These are phyloP conservation scores for Nannoperca obscura DNA, from an alignment of 2,797 vertebrate genomes.

Conservation along the genomic window DNA sequence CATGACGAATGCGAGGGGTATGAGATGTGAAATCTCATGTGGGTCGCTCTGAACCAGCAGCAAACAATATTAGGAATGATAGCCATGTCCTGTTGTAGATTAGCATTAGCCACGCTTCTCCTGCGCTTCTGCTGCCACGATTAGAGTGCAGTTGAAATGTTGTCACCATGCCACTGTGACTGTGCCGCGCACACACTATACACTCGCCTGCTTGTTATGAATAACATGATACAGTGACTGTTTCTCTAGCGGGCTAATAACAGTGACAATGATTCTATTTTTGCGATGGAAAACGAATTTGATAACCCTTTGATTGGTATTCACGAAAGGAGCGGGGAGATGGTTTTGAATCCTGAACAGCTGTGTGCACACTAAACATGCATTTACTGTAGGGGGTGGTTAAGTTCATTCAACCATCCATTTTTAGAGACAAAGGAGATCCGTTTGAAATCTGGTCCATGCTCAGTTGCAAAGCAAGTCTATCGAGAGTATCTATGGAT, in stretches of 20 bases:
- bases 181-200: background rate
- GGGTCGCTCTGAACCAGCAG: conserved; percentile 40
- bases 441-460: conserved; percentile 14
- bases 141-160: conserved; percentile 34
- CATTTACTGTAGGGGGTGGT: conserved; percentile 18
- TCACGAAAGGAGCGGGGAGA: conserved; percentile 2
- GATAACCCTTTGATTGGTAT: conserved; percentile 20
- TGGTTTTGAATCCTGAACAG: conserved; percentile 30
- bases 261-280: conserved; percentile 39
- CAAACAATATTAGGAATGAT: conserved; percentile 48
- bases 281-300: conserved; percentile 29
- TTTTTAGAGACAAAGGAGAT: conserved; percentile 31
- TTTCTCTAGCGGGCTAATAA: conserved; percentile 46
- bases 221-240: conserved; percentile 32
- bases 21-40: conserved; percentile 50
- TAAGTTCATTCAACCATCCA: conserved; percentile 6
- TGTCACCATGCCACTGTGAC: conserved; percentile 17
- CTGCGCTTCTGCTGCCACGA: conserved; percentile 36
- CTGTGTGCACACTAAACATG: background rate
- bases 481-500: conserved; percentile 25
- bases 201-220: conserved; percentile 53
- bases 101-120: conserved; percentile 55
- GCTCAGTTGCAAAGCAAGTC: conserved; percentile 15
- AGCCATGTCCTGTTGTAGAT: conserved; percentile 52
- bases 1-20: conserved; percentile 37